Base-by-base conservation (phyloP, 2,888 invertebrate species). In the Muschampia plurimacula region DNA sequence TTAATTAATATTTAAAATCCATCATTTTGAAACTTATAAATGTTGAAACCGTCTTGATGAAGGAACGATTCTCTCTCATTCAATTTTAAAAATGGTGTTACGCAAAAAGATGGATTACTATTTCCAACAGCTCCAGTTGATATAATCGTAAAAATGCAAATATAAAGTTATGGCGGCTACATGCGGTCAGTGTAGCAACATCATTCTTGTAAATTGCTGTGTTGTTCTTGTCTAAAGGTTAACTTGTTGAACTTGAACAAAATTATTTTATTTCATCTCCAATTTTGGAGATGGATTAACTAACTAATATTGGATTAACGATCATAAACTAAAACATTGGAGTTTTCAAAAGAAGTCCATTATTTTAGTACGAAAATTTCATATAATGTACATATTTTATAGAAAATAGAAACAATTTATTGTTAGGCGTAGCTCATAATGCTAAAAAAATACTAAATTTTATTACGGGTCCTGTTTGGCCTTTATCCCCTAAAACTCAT, bases 141-240 rank as follows among this genome's bases (percentile, higher is more conserved):
- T 59, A 65, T 10, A 60, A 32, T 62, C 62, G 15, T 72, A 67
- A 72, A 57, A 60, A 67, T 72, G 66, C 44, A 72, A 72, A 72
- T 72, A 57, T 32, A 67, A 64, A 55, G 6, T 67, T 67, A 67
- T 57, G 62, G 41, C 41, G 36, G 36, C 55, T 12, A 39, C 41
- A 55, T 49, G 55, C 44, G 60, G 49, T 28, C 41, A 52, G 41
- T 72, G 60, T 72, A 36, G 66, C 66, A 72, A 72, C n/a, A 55
- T 10, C 46, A 67, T 66, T 69, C 32, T 32, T 52, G 39, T 65
- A 44, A 66, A 66, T n/a, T 13, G n/a, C 62, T 52, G 62, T 22
- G 46, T 41, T 22, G 22, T 57, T 70, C n/a, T 44, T 70, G 5
- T 59, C 1, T 65, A 65, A 65, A 65, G 65, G 59, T 65, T 46